These are phyloP conservation scores for Pelobates fuscus DNA, from an alignment of 2,113 vertebrate species.

Conservation along the genomic window DNA sequence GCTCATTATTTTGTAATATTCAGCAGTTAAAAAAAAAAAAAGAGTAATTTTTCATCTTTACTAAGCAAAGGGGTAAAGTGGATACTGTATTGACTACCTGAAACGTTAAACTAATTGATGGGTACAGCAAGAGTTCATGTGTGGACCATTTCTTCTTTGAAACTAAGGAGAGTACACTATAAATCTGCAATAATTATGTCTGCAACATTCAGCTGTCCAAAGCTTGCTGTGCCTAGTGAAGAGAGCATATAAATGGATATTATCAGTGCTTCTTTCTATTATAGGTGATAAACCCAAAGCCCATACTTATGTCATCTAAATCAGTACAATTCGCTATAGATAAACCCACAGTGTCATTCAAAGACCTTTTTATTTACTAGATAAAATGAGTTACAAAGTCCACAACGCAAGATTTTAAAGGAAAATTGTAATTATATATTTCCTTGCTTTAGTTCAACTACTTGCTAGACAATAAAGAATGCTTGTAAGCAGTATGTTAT, in stretches of 20 bases:
- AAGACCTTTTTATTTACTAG: slow-evolving; percentile 14
- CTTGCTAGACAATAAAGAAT: neutral
- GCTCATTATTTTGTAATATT: no score
- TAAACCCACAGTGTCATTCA: slow-evolving; percentile 12
- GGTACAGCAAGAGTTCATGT: slow-evolving; percentile 23
- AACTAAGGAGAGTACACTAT: slow-evolving; percentile 29
- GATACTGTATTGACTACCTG: slow-evolving; percentile 34
- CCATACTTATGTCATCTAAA: slow-evolving; percentile 23
- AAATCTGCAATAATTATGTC: slow-evolving; percentile 38
- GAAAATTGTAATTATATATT: neutral
- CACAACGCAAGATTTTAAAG: slow-evolving; percentile 17
- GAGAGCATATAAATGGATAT: slow-evolving; percentile 31
- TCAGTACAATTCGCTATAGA: slow-evolving; percentile 30
- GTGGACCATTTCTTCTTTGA: slow-evolving; percentile 35
- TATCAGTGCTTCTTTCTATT: slow-evolving; percentile 33
- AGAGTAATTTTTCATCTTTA: no score
- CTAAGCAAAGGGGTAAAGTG: slow-evolving; percentile 30
- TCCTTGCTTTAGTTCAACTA: neutral
- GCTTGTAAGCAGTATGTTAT: no score
- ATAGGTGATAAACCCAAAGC: slow-evolving; percentile 37
- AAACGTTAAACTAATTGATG: slow-evolving; percentile 38
- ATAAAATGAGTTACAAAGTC: slow-evolving; percentile 21
- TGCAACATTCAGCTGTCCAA: slow-evolving; percentile 31
- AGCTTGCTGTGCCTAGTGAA: slow-evolving; percentile 20
- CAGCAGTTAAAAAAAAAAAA: no score